These are phyloP conservation scores for Eristalis tenax DNA, from an alignment of 2,888 invertebrate species.

Conservation along the genomic window DNA sequence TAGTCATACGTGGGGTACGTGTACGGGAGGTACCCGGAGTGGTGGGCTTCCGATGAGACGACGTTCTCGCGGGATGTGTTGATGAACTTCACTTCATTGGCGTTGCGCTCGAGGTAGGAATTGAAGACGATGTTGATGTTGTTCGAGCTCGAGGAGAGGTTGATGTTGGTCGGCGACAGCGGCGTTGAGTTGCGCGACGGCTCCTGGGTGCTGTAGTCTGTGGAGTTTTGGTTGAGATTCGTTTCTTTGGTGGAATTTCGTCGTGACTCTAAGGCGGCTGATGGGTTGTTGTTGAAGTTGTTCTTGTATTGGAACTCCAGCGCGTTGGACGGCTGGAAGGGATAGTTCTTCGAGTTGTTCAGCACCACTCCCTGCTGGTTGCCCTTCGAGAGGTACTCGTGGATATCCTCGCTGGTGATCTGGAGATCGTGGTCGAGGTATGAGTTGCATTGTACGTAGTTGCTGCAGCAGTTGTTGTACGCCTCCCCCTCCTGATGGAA, in stretches of 20 bases:
- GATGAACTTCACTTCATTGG: conserved; percentile 80
- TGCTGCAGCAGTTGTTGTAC: conserved; percentile 81
- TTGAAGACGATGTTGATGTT: conserved; percentile 81
- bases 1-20: conserved; percentile 80
- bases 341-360: conserved; percentile 80
- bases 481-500: conserved; percentile 81
- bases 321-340: conserved; percentile 80
- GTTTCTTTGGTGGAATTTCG: conserved; percentile 79
- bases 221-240: conserved; percentile 79
- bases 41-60: conserved; percentile 78
- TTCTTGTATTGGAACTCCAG: conserved; percentile 81
- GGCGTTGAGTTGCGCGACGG: conserved; percentile 73
- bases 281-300: conserved; percentile 77
- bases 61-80: conserved; percentile 77
- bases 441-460: conserved; percentile 80
- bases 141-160: conserved; percentile 80
- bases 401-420: conserved; percentile 81
- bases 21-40: conserved; percentile 78
- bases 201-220: conserved; percentile 51
- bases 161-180: conserved; percentile 79
- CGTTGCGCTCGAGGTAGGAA: conserved; percentile 77
- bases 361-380: conserved; percentile 78
- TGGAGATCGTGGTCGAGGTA: conserved; percentile 81
- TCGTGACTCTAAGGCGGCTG: conserved; percentile 63
- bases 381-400: conserved; percentile 80